Conservation (phyloP, 2,888 invertebrate genomes). For the Tetheella fluctuosa region DNA sequence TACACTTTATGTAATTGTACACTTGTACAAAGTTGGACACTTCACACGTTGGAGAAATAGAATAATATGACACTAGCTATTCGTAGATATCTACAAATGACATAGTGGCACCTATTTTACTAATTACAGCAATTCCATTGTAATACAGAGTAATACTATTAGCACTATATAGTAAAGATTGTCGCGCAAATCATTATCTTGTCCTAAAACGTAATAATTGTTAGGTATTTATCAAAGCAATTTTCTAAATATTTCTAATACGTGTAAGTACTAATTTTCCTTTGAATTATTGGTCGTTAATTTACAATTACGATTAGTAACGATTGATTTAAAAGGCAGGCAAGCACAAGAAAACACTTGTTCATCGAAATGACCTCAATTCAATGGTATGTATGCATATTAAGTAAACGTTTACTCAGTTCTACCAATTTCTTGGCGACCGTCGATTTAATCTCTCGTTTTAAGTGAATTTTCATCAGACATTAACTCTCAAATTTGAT, state of each 20-base stretch:
- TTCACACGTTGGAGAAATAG: no score
- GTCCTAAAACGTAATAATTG: background rate
- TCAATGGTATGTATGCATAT: background rate
- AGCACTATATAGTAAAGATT: no score
- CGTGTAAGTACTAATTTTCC: no score
- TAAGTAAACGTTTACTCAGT: conserved; percentile 1
- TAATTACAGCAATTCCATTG: no score
- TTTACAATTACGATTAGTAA: no score
- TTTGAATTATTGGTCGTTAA: no score
- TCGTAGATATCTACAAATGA: background rate
- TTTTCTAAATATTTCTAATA: background rate
- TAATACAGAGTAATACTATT: no score
- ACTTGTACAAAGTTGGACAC: no score
- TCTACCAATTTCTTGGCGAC: background rate
- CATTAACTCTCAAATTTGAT: background rate
- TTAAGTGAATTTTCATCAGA: background rate
- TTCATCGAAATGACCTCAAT: conserved; percentile 7
- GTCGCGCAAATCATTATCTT: background rate
- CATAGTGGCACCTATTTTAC: no score
- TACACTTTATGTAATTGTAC: background rate
- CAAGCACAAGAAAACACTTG: background rate
- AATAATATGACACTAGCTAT: background rate
- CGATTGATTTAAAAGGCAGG: background rate
- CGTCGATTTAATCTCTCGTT: background rate
- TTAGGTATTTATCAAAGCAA: background rate